Conservation (phyloP, 1,140 invertebrate species). For the Probaryconus sp. region DNA sequence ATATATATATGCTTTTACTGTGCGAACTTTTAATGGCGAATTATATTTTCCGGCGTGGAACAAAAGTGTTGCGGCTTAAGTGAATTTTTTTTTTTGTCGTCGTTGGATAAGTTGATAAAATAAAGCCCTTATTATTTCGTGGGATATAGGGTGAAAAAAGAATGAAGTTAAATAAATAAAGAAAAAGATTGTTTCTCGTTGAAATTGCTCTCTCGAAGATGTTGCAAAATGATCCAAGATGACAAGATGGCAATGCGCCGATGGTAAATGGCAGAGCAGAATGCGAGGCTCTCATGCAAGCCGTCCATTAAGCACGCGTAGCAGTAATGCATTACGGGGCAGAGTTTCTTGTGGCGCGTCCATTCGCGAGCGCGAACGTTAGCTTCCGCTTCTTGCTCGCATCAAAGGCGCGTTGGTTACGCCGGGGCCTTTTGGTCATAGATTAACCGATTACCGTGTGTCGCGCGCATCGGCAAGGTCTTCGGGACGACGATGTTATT, state of each 20-base stretch:
- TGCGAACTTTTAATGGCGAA: too few relatives aligned
- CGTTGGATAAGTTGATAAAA: too few relatives aligned
- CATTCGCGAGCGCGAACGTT: slow-evolving; percentile 20
- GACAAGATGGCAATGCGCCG: slow-evolving; percentile 21
- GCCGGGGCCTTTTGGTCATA: slow-evolving; percentile 44
- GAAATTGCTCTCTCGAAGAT: too few relatives aligned
- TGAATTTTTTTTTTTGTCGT: too few relatives aligned
- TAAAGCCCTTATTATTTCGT: too few relatives aligned
- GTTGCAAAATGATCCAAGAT: too few relatives aligned
- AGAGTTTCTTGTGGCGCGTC: slow-evolving; percentile 62
- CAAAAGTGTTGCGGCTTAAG: too few relatives aligned
- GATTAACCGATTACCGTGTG: slow-evolving; percentile 59
- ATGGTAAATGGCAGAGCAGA: slow-evolving; percentile 10
- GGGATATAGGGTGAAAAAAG: too few relatives aligned
- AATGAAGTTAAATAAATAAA: too few relatives aligned
- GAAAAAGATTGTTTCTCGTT: too few relatives aligned
- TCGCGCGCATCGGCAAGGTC: slow-evolving; percentile 7
- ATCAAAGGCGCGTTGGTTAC: slow-evolving; percentile 47
- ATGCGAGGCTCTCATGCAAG: slow-evolving; percentile 63
- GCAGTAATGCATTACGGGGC: slow-evolving; percentile 60
- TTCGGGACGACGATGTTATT: slow-evolving; percentile 38
- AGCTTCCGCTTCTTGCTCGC: slow-evolving; percentile 65
- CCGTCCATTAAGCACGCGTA: slow-evolving; percentile 63
- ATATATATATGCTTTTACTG: too few relatives aligned
- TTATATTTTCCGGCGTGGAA: too few relatives aligned